Conservation (phyloP, 2,888 invertebrate species). For the Drosophila paucipuncta region DNA sequence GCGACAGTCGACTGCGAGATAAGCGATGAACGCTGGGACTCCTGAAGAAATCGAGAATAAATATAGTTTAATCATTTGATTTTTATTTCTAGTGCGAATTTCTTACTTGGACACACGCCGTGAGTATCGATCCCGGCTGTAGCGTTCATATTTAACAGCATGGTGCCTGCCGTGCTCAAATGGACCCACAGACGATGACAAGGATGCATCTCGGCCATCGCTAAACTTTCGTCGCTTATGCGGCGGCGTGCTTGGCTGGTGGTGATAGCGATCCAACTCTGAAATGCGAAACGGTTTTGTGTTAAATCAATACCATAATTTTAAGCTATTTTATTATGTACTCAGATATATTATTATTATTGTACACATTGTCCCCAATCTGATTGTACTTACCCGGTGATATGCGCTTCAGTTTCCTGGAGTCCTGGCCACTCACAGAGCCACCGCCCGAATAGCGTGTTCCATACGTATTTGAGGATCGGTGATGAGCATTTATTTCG, state of each 20-base stretch:
- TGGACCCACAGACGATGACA: slow-evolving; percentile 50
- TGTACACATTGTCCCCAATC: not conserved
- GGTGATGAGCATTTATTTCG: slow-evolving; percentile 61
- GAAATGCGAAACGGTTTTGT: slow-evolving; percentile 15
- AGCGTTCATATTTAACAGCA: slow-evolving; percentile 80
- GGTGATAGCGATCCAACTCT: slow-evolving; percentile 83
- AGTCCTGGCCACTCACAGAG: slow-evolving; percentile 54
- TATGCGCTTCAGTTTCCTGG: slow-evolving; percentile 77
- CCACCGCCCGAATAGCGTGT: slow-evolving; percentile 71
- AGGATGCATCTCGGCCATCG: slow-evolving; percentile 66
- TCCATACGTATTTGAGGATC: slow-evolving; percentile 79
- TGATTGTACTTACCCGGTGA: slow-evolving; percentile 79
- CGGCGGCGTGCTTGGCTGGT: slow-evolving; percentile 83
- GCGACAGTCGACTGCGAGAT: slow-evolving; percentile 73
- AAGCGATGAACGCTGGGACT: slow-evolving; percentile 81
- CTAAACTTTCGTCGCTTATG: slow-evolving; percentile 84
- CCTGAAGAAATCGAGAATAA: slow-evolving; percentile 45
- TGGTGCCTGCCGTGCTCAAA: slow-evolving; percentile 79
- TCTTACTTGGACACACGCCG: slow-evolving; percentile 81
- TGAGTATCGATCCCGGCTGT: slow-evolving; percentile 81
- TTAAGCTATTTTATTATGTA: not conserved
- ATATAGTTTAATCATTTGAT: not conserved
- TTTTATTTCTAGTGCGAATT: not conserved
- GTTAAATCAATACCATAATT: not conserved
- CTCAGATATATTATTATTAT: not conserved